Conservation (phyloP, 1,140 invertebrate genomes). For the Dendrolimus kikuchii region DNA sequence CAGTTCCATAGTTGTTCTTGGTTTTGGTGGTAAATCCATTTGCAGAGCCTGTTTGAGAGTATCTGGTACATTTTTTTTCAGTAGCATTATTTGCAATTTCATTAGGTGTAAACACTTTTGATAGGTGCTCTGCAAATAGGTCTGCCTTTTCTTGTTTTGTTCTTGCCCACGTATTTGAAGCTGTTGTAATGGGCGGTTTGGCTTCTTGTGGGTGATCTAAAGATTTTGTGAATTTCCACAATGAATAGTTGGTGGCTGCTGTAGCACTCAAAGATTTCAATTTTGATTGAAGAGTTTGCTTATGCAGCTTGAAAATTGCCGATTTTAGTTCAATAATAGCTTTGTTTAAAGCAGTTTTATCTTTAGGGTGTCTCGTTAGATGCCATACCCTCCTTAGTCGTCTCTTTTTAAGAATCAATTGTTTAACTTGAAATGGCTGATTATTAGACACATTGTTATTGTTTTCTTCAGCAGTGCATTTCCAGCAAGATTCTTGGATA, state of each 20-base stretch:
- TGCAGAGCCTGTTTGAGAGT: constrained; percentile 3
- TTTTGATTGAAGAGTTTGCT: no score
- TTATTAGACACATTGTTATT: background rate
- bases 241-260: background rate
- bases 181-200: constrained; percentile 3
- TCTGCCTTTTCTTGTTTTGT: constrained; percentile 7
- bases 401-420: constrained; percentile 10
- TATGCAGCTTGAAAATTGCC: background rate
- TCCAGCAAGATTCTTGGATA: constrained; percentile 15
- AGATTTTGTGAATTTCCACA: constrained; percentile 10
- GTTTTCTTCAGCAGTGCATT: constrained; percentile 3
- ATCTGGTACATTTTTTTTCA: constrained; percentile 1
- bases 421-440: constrained; percentile 7
- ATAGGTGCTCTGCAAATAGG: constrained; percentile 8
- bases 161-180: background rate
- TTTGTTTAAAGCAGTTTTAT: constrained; percentile 9
- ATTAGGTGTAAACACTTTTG: constrained; percentile 10
- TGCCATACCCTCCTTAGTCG: constrained; percentile 12
- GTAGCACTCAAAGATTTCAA: background rate
- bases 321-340: background rate
- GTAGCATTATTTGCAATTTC: constrained; percentile 8
- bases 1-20: background rate
- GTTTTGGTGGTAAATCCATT: constrained; percentile 4
- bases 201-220: constrained; percentile 3
- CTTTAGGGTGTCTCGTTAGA: background rate